phyloP scores from a whole-genome alignment of 2,888 invertebrate species.

The Schrankia costaestrigalis region DNA sequence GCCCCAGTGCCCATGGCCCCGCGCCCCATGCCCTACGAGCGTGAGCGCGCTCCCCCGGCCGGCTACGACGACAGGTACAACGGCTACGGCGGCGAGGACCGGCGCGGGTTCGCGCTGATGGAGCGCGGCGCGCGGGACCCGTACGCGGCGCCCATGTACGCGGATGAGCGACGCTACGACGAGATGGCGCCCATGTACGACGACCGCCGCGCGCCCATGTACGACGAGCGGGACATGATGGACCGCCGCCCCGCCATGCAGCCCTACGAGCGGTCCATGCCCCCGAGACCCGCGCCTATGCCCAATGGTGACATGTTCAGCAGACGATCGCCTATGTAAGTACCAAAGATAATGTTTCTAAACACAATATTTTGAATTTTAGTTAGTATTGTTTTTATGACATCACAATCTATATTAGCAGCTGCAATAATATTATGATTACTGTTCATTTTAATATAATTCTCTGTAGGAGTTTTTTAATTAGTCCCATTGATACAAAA shows the following conservation, averaged over 20 bases:
- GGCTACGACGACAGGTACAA: constrained; percentile 69
- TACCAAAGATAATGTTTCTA: too few species aligned
- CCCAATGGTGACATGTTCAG: constrained; percentile 76
- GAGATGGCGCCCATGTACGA: constrained; percentile 40
- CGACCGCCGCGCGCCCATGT: constrained; percentile 58
- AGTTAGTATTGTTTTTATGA: too few species aligned
- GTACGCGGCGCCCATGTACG: constrained; percentile 54
- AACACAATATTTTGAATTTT: too few species aligned
- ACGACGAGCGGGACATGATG: constrained; percentile 65
- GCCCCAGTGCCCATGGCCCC: constrained; percentile 41
- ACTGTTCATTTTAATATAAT: too few species aligned
- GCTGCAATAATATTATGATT: too few species aligned
- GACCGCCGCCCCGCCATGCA: constrained; percentile 53
- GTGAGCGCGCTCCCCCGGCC: constrained; percentile 46
- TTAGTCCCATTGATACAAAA: too few species aligned
- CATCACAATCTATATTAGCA: too few species aligned
- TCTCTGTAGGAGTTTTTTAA: too few species aligned
- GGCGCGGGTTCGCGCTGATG: constrained; percentile 69
- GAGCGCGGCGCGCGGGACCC: constrained; percentile 60
- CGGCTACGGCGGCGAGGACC: constrained; percentile 68
- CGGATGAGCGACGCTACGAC: constrained; percentile 40
- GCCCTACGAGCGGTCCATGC: constrained; percentile 58
- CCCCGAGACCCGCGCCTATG: constrained; percentile 54
- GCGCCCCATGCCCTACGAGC: constrained; percentile 50
- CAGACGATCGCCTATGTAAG: constrained; percentile 70